phyloP scores from a whole-genome alignment of 2,797 vertebrate genomes.

The Enteromius trimaculatus region DNA sequence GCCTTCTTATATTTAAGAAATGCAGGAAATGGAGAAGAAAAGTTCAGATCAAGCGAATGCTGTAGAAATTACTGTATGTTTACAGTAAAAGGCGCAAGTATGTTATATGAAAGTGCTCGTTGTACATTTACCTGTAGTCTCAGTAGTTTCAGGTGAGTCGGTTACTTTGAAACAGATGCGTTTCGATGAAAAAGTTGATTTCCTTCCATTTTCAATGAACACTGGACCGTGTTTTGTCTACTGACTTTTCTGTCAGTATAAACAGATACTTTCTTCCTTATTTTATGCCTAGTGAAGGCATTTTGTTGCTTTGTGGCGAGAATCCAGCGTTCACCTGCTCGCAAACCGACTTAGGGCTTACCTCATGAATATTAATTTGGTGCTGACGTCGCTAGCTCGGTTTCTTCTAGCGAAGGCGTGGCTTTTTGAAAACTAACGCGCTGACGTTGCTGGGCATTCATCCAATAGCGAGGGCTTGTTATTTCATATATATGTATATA shows the following conservation, averaged over 20 bases:
- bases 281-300: neutral
- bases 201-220: neutral
- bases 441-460: neutral
- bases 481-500: neutral
- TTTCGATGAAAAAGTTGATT: constrained; percentile 18
- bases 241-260: neutral
- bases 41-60: neutral
- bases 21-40: neutral
- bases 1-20: neutral
- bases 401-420: neutral
- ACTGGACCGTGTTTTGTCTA: neutral
- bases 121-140: constrained; percentile 14
- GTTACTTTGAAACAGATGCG: constrained; percentile 7
- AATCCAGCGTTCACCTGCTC: constrained; percentile 44
- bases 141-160: constrained; percentile 18
- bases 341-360: neutral
- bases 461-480: neutral
- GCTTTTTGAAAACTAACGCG: neutral
- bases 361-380: constrained; percentile 30
- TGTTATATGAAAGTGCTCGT: too few relatives aligned
- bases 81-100: neutral
- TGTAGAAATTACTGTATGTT: too few relatives aligned
- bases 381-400: neutral
- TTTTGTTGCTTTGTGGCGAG: neutral
- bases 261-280: neutral